phyloP scores from a whole-genome alignment of 1,140 invertebrate genomes.

The Melitaea cinxia region DNA sequence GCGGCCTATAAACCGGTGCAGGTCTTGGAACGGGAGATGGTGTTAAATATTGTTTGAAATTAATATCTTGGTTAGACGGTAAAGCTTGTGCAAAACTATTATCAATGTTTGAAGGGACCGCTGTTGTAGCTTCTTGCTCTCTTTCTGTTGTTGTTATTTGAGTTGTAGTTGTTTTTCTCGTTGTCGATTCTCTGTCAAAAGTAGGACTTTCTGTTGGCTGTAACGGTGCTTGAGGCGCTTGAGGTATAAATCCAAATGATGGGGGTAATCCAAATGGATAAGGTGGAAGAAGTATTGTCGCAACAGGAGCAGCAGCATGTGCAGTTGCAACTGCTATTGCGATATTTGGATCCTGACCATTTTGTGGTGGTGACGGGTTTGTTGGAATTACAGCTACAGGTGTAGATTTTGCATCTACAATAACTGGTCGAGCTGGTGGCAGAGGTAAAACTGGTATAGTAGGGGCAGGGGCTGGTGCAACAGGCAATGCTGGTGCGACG shows the following conservation, averaged over 20 bases:
- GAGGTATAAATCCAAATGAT: constrained; percentile 57
- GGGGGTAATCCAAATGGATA: constrained; percentile 70
- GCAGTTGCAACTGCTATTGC: constrained; percentile 73
- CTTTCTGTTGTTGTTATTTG: constrained; percentile 47
- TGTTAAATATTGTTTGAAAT: constrained; percentile 60
- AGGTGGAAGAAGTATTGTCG: constrained; percentile 67
- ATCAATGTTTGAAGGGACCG: constrained; percentile 57
- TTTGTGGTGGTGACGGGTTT: constrained; percentile 40
- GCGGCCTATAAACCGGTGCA: constrained; percentile 25
- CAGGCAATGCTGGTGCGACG: constrained; percentile 41
- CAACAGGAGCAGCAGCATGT: constrained; percentile 68
- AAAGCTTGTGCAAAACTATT: constrained; percentile 64
- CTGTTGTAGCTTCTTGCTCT: constrained; percentile 55
- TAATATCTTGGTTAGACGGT: constrained; percentile 63
- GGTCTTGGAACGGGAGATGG: constrained; percentile 51
- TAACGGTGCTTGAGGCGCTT: constrained; percentile 38
- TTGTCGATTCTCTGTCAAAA: constrained; percentile 54
- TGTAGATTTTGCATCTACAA: constrained; percentile 45
- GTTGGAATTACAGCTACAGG: constrained; percentile 38
- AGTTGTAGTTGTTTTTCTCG: constrained; percentile 43
- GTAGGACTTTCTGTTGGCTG: constrained; percentile 48
- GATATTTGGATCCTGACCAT: constrained; percentile 56
- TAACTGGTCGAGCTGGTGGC: constrained; percentile 42
- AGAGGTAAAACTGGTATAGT: constrained; percentile 43
- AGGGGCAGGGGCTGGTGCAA: constrained; percentile 28